These are phyloP conservation scores for Dryobotodes eremita DNA, from an alignment of 2,888 invertebrate genomes.

Conservation along the genomic window DNA sequence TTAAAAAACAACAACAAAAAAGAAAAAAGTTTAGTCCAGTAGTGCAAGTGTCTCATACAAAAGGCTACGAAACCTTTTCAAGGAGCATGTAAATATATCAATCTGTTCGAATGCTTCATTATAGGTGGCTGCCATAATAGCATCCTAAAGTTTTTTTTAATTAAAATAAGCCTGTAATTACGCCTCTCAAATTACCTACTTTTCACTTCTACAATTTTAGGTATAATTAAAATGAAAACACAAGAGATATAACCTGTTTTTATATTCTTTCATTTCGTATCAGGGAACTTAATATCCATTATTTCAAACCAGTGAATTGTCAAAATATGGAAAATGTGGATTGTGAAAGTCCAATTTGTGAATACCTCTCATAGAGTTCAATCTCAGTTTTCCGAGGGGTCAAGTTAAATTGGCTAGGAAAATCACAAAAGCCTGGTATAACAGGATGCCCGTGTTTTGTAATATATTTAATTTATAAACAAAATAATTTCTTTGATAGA, in stretches of 20 bases:
- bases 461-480: not conserved
- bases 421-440: slow-evolving; percentile 22
- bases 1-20: no score
- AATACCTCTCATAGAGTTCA: slow-evolving; percentile 37
- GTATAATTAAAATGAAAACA: not conserved
- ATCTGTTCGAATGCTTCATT: no score
- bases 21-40: no score
- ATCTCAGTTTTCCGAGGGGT: slow-evolving; percentile 28
- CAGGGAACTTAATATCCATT: slow-evolving; percentile 58
- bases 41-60: no score
- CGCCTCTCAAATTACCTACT: not conserved
- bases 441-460: not conserved
- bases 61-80: no score
- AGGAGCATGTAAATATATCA: no score
- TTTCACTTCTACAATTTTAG: not conserved
- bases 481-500: not conserved
- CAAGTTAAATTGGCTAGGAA: slow-evolving; percentile 45
- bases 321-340: slow-evolving; percentile 62
- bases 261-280: slow-evolving; percentile 25
- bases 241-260: not conserved
- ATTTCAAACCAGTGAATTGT: slow-evolving; percentile 69
- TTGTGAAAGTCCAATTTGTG: slow-evolving; percentile 45
- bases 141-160: not conserved
- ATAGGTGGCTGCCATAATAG: no score
- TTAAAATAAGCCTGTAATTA: not conserved